Evolutionary conservation across 1,140 invertebrate genomes (phyloP).

Genomic region (Zaprionus vittiger): DNA sequence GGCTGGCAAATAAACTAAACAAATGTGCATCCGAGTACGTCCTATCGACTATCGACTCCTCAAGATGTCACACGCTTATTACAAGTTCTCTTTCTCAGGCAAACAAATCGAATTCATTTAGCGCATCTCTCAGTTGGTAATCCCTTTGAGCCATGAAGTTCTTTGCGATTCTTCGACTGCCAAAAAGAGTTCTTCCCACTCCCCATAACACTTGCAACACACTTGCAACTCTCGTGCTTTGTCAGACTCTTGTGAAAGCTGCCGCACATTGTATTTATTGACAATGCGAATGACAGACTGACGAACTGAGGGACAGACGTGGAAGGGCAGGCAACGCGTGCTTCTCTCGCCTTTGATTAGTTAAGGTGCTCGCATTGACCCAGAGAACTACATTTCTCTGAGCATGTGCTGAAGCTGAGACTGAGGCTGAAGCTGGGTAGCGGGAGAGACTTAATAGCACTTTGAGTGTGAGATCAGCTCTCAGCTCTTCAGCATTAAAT

Average conservation of each 20-base stretch:
- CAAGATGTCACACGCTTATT: slow-evolving; percentile 55
- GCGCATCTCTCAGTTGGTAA: slow-evolving; percentile 15
- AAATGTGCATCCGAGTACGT: slow-evolving; percentile 17
- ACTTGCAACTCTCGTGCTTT: slow-evolving; percentile 30
- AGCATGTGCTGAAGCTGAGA: slow-evolving; percentile 6
- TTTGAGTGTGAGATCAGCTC: slow-evolving; percentile 47
- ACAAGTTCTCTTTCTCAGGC: slow-evolving; percentile 6
- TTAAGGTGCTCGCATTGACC: slow-evolving; percentile 78
- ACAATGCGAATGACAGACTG: slow-evolving; percentile 40
- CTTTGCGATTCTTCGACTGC: slow-evolving; percentile 29
- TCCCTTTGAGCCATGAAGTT: slow-evolving; percentile 35
- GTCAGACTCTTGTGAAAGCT: slow-evolving; percentile 62
- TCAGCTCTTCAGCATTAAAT: slow-evolving; percentile 46
- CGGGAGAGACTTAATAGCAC: slow-evolving; percentile 38
- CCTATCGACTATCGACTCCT: slow-evolving; percentile 19
- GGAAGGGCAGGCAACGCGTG: slow-evolving; percentile 38
- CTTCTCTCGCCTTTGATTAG: slow-evolving; percentile 64
- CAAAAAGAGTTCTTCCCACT: slow-evolving; percentile 38
- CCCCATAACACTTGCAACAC: slow-evolving; percentile 48
- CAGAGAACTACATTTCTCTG: slow-evolving; percentile 72
- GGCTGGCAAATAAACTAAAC: slow-evolving; percentile 32
- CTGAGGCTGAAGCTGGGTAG: slow-evolving; percentile 10
- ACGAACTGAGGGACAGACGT: slow-evolving; percentile 7
- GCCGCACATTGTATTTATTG: slow-evolving; percentile 47
- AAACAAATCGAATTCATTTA: slow-evolving; percentile 62